Evolutionary conservation across 2,888 invertebrate genomes (phyloP), one percentile per base, ranked within the genome.

Genomic region (Beris morrisii): DNA sequence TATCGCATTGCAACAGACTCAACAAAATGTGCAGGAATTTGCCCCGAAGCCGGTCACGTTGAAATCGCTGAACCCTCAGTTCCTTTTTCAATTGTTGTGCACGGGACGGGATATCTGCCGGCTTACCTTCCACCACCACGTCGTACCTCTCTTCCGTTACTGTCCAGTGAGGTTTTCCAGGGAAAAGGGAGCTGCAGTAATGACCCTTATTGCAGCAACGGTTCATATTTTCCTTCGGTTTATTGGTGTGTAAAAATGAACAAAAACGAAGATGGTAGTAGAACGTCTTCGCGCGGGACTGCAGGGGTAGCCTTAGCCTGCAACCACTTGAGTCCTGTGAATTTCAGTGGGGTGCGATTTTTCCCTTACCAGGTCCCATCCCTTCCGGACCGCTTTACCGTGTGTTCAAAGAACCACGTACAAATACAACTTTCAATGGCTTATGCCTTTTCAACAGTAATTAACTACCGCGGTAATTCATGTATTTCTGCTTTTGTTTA

Each of bases 401-500:
- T 28, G 6, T 13, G 5, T 54, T 31, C 30, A 54, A 11, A 30
- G n/a, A 59, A 13, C 13, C 50, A 31, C 31, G 12, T 13, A 50
- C 15, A 56, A 9, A 54, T 15, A 15, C 5, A 11, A 48, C 2
- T 15, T 15, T 48, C 48, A 48, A 11, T n/a, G 9, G 12, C 30
- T 12, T 7, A 31, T 30, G 30, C 12, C 28, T 12, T 31, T 54
- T 54, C 48, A 12, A 4, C 9, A 48, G 5, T 56, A 56, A 56
- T 31, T 43, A 44, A 13, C n/a, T 56, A 43, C 22, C 28, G n/a
- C 43, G 32, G 43, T 5, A 56, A 56, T 4, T 32, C 6, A 38
- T 22, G 56, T 56, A 43, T 15, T 58, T 43, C 28, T 58, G 15
- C 32, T 59, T 58, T 53, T 46, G 30, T 66, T 66, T 66, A 38